Evolutionary conservation across 2,113 vertebrate genomes (phyloP).

Genomic region (Recurvirostra avosetta): DNA sequence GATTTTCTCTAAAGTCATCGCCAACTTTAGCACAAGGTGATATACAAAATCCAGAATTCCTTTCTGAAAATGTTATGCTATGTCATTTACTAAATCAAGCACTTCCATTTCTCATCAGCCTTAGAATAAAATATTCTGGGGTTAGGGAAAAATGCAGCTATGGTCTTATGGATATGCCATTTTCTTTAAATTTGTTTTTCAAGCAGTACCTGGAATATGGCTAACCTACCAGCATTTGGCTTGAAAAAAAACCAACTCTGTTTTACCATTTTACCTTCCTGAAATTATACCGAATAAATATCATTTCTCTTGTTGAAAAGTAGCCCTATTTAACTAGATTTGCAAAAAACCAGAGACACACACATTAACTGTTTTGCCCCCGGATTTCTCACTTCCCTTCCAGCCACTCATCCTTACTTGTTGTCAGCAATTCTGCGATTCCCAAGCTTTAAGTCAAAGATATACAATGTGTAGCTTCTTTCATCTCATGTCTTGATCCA

Average conservation of each 20-base stretch:
- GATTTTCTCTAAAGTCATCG: background rate
- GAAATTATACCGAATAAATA: background rate
- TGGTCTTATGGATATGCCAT: background rate
- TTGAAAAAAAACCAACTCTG: background rate
- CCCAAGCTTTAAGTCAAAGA: background rate
- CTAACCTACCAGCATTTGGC: background rate
- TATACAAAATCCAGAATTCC: background rate
- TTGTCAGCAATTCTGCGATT: background rate
- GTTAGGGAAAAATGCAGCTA: background rate
- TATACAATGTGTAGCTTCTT: background rate
- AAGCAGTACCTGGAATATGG: background rate
- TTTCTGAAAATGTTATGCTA: background rate
- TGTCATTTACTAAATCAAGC: background rate
- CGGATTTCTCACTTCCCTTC: background rate
- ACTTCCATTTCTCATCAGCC: background rate
- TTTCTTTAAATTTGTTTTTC: background rate
- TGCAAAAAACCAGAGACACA: background rate
- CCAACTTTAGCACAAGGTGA: background rate
- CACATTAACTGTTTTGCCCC: background rate
- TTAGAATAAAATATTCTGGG: background rate
- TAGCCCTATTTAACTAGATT: background rate
- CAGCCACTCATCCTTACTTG: background rate
- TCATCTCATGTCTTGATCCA: background rate
- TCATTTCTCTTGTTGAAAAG: background rate
- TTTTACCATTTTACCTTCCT: background rate